phyloP scores from a whole-genome alignment of 2,113 vertebrate species.

The Polypterus bichir region DNA sequence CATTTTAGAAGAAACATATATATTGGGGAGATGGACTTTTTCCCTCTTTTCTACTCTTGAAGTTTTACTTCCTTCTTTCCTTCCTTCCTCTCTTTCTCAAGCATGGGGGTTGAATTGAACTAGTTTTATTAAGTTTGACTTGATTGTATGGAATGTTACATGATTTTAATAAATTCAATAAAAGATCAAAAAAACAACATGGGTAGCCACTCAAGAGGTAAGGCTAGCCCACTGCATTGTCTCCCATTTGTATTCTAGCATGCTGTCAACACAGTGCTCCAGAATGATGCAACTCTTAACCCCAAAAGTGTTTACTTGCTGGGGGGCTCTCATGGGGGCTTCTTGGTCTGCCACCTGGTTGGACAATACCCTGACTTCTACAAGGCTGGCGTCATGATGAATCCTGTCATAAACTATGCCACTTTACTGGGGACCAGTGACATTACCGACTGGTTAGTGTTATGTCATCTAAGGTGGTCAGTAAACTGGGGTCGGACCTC shows the following conservation, averaged over 20 bases:
- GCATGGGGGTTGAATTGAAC: too few species aligned
- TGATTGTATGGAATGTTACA: too few species aligned
- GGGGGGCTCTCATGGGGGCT: conserved; percentile 69
- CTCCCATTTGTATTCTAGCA: conserved; percentile 26
- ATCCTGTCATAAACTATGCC: conserved; percentile 63
- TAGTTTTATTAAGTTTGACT: too few species aligned
- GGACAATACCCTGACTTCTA: conserved; percentile 54
- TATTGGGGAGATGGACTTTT: too few species aligned
- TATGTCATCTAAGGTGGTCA: too few species aligned
- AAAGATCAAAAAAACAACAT: background rate
- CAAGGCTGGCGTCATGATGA: conserved; percentile 54
- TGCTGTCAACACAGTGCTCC: conserved; percentile 38
- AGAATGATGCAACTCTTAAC: conserved; percentile 40
- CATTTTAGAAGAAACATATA: too few species aligned
- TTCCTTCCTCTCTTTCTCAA: too few species aligned
- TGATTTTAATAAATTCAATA: too few species aligned
- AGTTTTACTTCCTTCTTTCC: too few species aligned
- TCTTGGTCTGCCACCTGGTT: conserved; percentile 65
- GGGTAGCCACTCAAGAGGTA: background rate
- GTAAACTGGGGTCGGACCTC: too few species aligned
- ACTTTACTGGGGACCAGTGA: conserved; percentile 64
- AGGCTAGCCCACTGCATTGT: background rate
- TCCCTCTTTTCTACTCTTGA: too few species aligned
- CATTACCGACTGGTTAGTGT: conserved; percentile 64
- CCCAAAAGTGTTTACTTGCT: conserved; percentile 45